Percentiles rank a stretch among this genome's conserved stretches.
These are phyloP conservation scores for Harpagifer antarcticus DNA, from an alignment of 2,797 vertebrate species.

Conservation along the genomic window DNA sequence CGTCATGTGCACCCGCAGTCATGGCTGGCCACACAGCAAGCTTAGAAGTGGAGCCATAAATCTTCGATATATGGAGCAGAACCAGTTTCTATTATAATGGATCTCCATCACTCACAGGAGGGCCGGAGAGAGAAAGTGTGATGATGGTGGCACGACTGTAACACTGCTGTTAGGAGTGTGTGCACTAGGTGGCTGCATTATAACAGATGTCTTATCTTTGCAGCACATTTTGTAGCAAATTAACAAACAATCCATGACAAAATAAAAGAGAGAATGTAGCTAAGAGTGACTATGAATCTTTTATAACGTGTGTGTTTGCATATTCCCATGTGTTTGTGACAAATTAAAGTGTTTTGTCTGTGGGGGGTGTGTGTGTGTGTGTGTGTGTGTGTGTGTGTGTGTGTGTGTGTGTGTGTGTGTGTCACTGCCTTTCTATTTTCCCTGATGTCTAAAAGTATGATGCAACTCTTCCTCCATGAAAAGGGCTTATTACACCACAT, in stretches of 20 bases:
- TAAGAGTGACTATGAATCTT: neutral
- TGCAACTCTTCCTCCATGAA: conserved; percentile 2
- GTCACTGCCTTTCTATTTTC: no score
- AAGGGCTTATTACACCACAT: conserved; percentile 1
- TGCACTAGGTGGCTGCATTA: conserved; percentile 13
- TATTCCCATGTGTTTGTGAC: conserved; percentile 9
- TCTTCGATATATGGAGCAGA: conserved; percentile 49
- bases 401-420: neutral
- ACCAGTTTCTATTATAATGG: conserved; percentile 53
- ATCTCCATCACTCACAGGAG: conserved; percentile 51
- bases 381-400: no score
- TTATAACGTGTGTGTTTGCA: neutral
- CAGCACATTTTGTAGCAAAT: conserved; percentile 24
- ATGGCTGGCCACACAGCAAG: conserved; percentile 45
- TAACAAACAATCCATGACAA: conserved; percentile 29
- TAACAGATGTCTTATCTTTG: conserved; percentile 58
- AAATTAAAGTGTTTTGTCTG: neutral
- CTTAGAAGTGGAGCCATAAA: conserved; percentile 57
- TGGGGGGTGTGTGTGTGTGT: neutral
- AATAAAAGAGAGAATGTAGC: conserved; percentile 4
- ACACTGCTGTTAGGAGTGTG: conserved; percentile 23
- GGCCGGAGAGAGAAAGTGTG: conserved; percentile 28
- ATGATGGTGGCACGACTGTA: conserved; percentile 24
- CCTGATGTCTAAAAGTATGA: conserved; percentile 2
- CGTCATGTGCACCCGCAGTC: conserved; percentile 39